Base-by-base conservation (phyloP, 1,140 invertebrate species). In the Matsumurasca onukii region DNA sequence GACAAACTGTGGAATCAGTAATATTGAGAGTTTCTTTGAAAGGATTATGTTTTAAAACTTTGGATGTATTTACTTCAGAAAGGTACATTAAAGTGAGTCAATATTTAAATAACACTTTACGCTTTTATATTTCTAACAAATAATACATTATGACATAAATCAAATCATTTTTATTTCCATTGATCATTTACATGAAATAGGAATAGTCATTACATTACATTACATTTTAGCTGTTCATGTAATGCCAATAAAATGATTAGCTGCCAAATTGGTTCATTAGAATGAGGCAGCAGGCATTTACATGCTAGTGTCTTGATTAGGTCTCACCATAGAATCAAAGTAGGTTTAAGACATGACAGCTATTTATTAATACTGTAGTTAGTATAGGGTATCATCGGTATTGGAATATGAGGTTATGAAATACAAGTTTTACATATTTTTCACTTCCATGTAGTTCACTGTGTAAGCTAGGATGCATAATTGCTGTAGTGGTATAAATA, bases 21-120 rank as follows among this genome's bases (percentile, higher is more conserved):
- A 79, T 84, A 45, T 81, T 90, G 70, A 78, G 79, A 69, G 80
- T 88, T 9, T 83, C 85, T 25, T 72, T 88, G 31, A 83, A 78
- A 62, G 80, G 81, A 72, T 62, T 82, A 74, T 76, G 81, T 68
- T 77, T 79, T 73, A 71, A 72, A 17, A 86, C 85, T 74, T 80
- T 86, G 0, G 85, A 89, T 77, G 76, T 89, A 30, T 85, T 90
- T 71, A 83, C 84, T 0, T 80, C 84, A 5, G 82, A 85, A 68
- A 80, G 83, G 70, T 90, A 88, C 75, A 75, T 88, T 20, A 89
- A 82, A 77, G 82, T 82, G 77, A 68, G 72, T 68, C 49, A 62
- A 5, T 39, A 39, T 39, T 39, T 39, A 9, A 39, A 9, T 39
- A 39, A 17, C 5, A 39, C 5, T 39, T 9, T 39, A 39, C 34